Base-by-base conservation (phyloP, 2,113 vertebrate species). In the Tenrec ecaudatus region DNA sequence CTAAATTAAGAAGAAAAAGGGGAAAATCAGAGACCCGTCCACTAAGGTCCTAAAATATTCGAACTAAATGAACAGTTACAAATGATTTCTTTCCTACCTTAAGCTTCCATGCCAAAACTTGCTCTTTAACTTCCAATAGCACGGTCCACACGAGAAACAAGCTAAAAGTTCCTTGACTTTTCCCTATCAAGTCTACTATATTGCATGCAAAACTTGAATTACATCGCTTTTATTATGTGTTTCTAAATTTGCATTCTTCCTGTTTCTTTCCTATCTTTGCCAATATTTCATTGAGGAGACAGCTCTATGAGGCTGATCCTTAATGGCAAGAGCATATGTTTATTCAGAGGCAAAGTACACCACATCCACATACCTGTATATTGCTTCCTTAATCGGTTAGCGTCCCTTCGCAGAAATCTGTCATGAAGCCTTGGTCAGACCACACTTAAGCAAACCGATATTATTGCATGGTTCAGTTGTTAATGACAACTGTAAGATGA, bases 211-310 rank as follows among this genome's bases (percentile, higher is more conserved):
- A 95, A 76, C 79, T 8, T 69, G 25, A 93, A 84, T 79, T 90
- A 15, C 58, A 73, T 66, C 47, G 47, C 47, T 53, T 14, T 89
- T 57, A 57, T 38, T n/a, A 60, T 8, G 15, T 79, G n/a, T 53
- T 91, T 89, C 85, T 82, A 82, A 87, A 79, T 93, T 83, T 33
- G 9, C 71, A 31, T 87, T 90, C 88, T 83, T 64, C 58, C 7
- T 25, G 23, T 75, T 92, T 75, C 38, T 16, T 82, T 85, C 36
- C 69, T 64, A 27, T 66, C 57, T 84, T 91, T 71, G n/a, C 66
- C 73, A 87, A 6, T 40, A 58, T 47, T 90, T 88, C 47, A 64
- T 69, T 75, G 33, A 27, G 20, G 60, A 91, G 68, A 80, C 38
- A 62, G 17, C 71, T 89, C 47, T 2, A n/a, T 77, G 25, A 87